These are phyloP conservation scores for Napeogenes inachia DNA, from an alignment of 2,888 invertebrate species.

Conservation along the genomic window DNA sequence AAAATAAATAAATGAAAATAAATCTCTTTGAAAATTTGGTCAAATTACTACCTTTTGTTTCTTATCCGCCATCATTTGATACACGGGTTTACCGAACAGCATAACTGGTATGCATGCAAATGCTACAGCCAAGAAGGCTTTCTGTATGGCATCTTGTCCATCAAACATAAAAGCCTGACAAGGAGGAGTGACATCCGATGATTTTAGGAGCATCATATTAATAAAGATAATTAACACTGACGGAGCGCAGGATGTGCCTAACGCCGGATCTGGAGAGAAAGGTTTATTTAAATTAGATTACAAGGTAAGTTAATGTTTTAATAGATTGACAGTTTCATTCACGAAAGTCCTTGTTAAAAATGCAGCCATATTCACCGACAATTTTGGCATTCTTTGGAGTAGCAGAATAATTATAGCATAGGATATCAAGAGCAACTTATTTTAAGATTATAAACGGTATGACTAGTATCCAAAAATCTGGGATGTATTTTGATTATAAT, in stretches of 20 bases:
- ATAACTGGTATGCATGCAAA: constrained; percentile 86
- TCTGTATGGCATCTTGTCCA: constrained; percentile 79
- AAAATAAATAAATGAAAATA: background rate
- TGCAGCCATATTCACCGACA: too few relatives aligned
- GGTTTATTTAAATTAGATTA: too few relatives aligned
- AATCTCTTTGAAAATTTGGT: background rate
- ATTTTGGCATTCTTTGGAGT: too few relatives aligned
- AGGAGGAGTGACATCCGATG: constrained; percentile 52
- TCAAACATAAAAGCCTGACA: constrained; percentile 79
- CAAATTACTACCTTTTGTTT: constrained; percentile 49
- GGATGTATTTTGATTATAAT: too few relatives aligned
- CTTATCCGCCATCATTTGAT: constrained; percentile 71
- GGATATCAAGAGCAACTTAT: too few relatives aligned
- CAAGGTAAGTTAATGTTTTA: too few relatives aligned
- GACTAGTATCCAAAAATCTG: too few relatives aligned
- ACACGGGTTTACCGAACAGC: constrained; percentile 87
- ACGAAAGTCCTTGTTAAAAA: too few relatives aligned
- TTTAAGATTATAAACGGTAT: too few relatives aligned
- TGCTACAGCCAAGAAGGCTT: constrained; percentile 79
- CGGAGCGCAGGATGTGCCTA: constrained; percentile 81
- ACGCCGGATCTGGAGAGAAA: constrained; percentile 52
- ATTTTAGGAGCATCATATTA: constrained; percentile 85
- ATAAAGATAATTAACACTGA: constrained; percentile 88
- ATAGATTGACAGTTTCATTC: too few relatives aligned
- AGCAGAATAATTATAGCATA: too few relatives aligned